phyloP scores from a whole-genome alignment of 2,888 invertebrate genomes.

The Bombylius discolor region DNA sequence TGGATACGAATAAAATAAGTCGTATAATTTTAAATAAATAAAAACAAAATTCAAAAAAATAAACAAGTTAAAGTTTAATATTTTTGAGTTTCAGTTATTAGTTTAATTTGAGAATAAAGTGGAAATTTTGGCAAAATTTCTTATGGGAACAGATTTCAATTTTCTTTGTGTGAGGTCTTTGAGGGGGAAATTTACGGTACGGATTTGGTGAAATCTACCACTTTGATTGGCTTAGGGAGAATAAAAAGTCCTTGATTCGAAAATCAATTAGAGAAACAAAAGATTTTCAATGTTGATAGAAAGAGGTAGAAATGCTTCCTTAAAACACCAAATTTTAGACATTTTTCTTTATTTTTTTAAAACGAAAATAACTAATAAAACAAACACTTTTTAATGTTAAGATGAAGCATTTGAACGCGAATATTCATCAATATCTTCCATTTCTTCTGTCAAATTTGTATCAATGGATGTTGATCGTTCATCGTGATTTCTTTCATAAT shows the following conservation, averaged over 20 bases:
- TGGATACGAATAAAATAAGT: slow-evolving; percentile 50
- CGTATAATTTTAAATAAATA: slow-evolving; percentile 16
- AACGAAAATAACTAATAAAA: not conserved
- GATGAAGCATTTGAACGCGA: not conserved
- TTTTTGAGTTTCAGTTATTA: not conserved
- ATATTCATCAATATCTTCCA: not conserved
- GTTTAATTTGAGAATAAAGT: not conserved
- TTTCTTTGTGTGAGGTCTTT: no score
- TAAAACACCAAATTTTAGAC: no score
- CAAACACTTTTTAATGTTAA: not conserved
- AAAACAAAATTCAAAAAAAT: slow-evolving; percentile 3
- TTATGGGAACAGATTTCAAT: no score
- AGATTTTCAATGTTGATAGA: no score
- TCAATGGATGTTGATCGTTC: not conserved
- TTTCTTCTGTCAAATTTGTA: not conserved
- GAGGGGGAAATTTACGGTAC: no score
- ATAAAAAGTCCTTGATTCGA: no score
- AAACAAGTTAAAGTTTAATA: not conserved
- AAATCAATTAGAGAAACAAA: no score
- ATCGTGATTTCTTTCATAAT: not conserved
- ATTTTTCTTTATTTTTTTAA: not conserved
- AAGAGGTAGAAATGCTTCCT: no score
- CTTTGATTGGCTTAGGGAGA: no score
- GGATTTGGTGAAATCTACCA: no score
- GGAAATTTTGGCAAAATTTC: no score